These are phyloP conservation scores for Pollimyrus isidori DNA, from an alignment of 2,113 vertebrate species.

Conservation along the genomic window DNA sequence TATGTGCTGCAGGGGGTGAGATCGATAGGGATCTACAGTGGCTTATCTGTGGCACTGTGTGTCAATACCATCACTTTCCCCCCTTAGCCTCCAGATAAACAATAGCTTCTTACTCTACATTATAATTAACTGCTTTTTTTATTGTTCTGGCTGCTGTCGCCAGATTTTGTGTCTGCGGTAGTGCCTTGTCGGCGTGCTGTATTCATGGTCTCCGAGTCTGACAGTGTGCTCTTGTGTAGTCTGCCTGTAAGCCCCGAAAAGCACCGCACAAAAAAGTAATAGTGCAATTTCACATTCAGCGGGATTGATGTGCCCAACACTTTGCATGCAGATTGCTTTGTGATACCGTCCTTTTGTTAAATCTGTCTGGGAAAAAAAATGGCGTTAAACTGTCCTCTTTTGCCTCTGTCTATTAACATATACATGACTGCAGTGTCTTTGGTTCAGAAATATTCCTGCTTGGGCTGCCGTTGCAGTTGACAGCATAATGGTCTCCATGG, in stretches of 20 bases:
- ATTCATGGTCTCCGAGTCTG: not conserved
- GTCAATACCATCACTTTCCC: constrained; percentile 42
- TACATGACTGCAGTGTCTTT: not conserved
- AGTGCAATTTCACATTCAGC: not conserved
- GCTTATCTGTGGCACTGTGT: constrained; percentile 40
- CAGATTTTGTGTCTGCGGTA: not conserved
- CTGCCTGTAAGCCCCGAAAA: not conserved
- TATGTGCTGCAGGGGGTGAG: not conserved
- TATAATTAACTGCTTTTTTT: constrained; percentile 25
- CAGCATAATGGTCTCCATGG: constrained; percentile 18
- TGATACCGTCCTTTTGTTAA: not conserved
- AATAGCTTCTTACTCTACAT: constrained; percentile 29
- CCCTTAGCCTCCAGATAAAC: constrained; percentile 43
- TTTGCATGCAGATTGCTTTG: constrained; percentile 4
- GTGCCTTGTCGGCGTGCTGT: not conserved
- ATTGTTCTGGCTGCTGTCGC: constrained; percentile 11
- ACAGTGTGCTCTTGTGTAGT: not conserved
- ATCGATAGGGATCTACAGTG: constrained; percentile 43
- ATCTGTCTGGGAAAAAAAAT: not conserved
- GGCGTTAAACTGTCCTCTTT: not conserved
- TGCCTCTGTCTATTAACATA: constrained; percentile 17
- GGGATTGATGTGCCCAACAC: not conserved
- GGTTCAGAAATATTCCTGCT: constrained; percentile 8
- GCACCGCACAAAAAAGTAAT: not conserved
- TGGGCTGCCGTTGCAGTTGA: not conserved